Percentiles rank a stretch among this genome's conserved stretches.
phyloP scores from a whole-genome alignment of 2,113 vertebrate genomes.

The Delphinus delphis region DNA sequence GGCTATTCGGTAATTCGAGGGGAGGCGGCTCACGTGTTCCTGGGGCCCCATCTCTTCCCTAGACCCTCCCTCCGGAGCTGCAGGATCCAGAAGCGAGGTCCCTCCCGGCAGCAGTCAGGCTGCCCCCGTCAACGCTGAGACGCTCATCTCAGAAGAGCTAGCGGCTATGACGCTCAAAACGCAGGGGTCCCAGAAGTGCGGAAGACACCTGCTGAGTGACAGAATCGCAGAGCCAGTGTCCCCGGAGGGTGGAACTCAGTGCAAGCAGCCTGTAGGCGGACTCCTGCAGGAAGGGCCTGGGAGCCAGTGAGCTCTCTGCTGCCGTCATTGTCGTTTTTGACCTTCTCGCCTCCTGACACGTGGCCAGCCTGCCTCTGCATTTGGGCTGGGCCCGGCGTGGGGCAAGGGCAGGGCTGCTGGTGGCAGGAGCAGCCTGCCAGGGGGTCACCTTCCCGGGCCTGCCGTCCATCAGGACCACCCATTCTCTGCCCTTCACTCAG shows the following conservation, averaged over 20 bases:
- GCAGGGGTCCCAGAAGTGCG: fast-evolving
- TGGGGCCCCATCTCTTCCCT: neutral
- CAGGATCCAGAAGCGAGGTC: fast-evolving
- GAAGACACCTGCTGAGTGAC: fast-evolving
- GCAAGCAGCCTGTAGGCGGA: no score
- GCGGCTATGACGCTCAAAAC: fast-evolving
- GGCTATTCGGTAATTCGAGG: fast-evolving
- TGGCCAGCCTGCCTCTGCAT: neutral
- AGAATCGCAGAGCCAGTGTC: fast-evolving
- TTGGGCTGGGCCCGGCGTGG: fast-evolving
- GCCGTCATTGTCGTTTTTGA: fast-evolving
- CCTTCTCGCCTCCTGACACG: fast-evolving
- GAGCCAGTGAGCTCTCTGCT: fast-evolving
- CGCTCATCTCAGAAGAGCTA: fast-evolving
- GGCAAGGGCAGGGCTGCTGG: neutral
- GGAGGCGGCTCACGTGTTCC: fast-evolving
- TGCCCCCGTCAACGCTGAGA: fast-evolving
- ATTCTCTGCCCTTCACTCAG: neutral
- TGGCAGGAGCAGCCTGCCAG: neutral
- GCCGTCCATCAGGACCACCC: fast-evolving
- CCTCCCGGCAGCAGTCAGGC: neutral
- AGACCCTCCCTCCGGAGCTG: neutral
- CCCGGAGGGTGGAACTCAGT: fast-evolving
- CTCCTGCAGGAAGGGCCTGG: neutral
- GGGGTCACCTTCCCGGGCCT: fast-evolving